These are phyloP conservation scores for Eulemur macaco DNA, from an alignment of 2,113 vertebrate genomes.

Conservation along the genomic window DNA sequence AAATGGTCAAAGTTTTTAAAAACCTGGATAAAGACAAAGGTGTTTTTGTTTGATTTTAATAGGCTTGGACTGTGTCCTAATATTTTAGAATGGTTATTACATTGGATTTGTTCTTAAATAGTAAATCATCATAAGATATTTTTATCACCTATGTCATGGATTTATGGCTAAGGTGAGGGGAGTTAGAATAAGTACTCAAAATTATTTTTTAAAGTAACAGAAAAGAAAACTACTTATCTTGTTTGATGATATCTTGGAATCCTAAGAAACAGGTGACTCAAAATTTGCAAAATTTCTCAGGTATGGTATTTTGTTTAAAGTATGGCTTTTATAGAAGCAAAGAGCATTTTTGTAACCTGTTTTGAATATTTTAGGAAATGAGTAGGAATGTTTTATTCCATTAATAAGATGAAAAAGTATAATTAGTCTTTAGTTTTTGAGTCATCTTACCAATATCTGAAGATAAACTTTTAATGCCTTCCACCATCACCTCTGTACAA, in stretches of 20 bases:
- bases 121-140: not conserved
- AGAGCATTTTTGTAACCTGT: not conserved
- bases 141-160: not conserved
- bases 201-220: not conserved
- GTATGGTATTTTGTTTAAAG: not conserved
- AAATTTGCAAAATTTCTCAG: not conserved
- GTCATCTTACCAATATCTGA: not conserved
- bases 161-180: not conserved
- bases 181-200: not conserved
- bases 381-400: not conserved
- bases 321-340: not conserved
- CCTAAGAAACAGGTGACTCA: not conserved
- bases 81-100: not conserved
- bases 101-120: constrained; percentile 5
- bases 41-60: not conserved
- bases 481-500: not conserved
- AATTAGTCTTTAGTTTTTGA: not conserved
- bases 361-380: constrained; percentile 2
- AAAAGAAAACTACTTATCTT: not conserved
- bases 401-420: not conserved
- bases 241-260: not conserved
- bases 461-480: not conserved
- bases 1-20: not conserved
- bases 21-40: not conserved
- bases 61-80: not conserved